phyloP scores from a whole-genome alignment of 1,140 invertebrate genomes.

The Zaprionus capensis region DNA sequence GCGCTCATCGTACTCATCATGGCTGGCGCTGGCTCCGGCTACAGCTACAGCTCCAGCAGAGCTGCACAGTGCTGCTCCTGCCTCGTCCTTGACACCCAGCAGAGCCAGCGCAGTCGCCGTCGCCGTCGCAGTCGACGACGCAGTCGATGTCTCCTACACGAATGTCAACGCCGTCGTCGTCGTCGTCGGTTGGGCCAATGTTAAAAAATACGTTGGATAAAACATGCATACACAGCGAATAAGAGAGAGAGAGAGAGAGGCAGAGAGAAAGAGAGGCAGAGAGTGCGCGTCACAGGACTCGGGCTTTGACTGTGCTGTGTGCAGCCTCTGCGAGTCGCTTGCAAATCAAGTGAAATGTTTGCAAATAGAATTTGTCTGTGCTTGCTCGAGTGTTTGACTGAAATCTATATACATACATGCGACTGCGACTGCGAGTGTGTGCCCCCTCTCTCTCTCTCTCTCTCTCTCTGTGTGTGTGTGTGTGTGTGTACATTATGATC shows the following conservation, averaged over 20 bases:
- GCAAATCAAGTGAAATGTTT: constrained; percentile 84
- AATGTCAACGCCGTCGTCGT: constrained; percentile 67
- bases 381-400: constrained; percentile 84
- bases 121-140: constrained; percentile 41
- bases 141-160: constrained; percentile 73
- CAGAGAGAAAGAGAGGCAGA: constrained; percentile 13
- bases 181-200: constrained; percentile 34
- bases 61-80: constrained; percentile 52
- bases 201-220: constrained; percentile 55
- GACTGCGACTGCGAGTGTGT: constrained; percentile 40
- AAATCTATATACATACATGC: constrained; percentile 80
- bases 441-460: background rate
- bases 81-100: constrained; percentile 79
- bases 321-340: constrained; percentile 72
- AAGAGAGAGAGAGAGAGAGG: constrained; percentile 16
- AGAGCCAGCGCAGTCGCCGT: constrained; percentile 27
- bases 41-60: constrained; percentile 55
- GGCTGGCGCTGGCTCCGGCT: constrained; percentile 56
- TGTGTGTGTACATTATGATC: constrained; percentile 81
- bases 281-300: constrained; percentile 39
- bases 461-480: constrained; percentile 41
- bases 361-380: constrained; percentile 84
- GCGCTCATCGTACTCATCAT: constrained; percentile 82
- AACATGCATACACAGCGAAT: constrained; percentile 39
- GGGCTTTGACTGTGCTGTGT: constrained; percentile 22